Evolutionary conservation across 2,797 vertebrate species (phyloP).

Genomic region (Enteromius fasciolatus): DNA sequence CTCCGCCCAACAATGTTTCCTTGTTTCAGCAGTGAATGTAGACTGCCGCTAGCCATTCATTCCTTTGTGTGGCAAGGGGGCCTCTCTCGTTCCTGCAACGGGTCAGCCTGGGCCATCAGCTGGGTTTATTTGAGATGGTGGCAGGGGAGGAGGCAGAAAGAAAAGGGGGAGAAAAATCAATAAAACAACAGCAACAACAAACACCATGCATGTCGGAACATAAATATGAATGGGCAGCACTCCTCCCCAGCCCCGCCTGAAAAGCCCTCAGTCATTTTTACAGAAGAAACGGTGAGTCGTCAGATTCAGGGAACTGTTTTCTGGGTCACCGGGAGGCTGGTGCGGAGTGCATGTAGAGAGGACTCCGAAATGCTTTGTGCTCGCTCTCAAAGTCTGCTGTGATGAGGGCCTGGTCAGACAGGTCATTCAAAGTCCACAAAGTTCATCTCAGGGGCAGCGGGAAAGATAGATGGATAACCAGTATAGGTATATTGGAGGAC

Average conservation of each 20-base stretch:
- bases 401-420: slow-evolving; percentile 50
- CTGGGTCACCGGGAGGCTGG: slow-evolving; percentile 58
- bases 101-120: slow-evolving; percentile 79
- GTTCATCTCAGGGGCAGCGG: slow-evolving; percentile 52
- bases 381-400: slow-evolving; percentile 30
- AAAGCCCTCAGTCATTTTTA: slow-evolving; percentile 52
- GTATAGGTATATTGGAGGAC: slow-evolving; percentile 33
- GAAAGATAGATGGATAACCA: slow-evolving; percentile 37
- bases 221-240: slow-evolving; percentile 60
- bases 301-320: slow-evolving; percentile 56
- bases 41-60: slow-evolving; percentile 79
- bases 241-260: slow-evolving; percentile 16
- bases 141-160: slow-evolving; percentile 52
- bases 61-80: slow-evolving; percentile 77
- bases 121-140: slow-evolving; percentile 74
- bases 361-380: slow-evolving; percentile 51
- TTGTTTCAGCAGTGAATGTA: slow-evolving; percentile 81
- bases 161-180: slow-evolving; percentile 56
- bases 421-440: slow-evolving; percentile 52
- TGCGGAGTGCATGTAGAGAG: slow-evolving; percentile 21
- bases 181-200: slow-evolving; percentile 55
- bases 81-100: slow-evolving; percentile 65
- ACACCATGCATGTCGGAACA: slow-evolving; percentile 40
- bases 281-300: slow-evolving; percentile 58
- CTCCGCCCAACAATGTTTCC: slow-evolving; percentile 78